phyloP scores from a whole-genome alignment of 2,797 vertebrate species.

The Tenualosa ilisha region DNA sequence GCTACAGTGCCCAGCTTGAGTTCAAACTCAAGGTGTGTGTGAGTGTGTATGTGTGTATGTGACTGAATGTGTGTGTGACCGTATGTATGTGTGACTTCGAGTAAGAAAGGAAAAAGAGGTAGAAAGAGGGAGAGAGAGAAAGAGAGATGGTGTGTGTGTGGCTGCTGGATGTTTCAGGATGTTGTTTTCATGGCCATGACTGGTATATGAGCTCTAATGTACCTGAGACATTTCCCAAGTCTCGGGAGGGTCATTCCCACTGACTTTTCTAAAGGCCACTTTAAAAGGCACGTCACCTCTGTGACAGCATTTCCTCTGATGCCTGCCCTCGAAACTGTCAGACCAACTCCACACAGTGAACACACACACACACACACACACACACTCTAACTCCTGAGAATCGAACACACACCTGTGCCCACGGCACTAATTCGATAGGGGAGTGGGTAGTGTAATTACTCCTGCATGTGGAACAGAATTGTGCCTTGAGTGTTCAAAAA shows the following conservation, averaged over 20 bases:
- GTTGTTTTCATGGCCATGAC: not conserved
- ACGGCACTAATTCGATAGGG: not conserved
- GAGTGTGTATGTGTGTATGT: not conserved
- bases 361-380: not conserved
- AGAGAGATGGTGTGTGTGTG: not conserved
- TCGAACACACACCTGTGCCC: no score
- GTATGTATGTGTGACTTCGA: not conserved
- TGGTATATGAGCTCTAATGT: not conserved
- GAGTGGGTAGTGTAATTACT: not conserved
- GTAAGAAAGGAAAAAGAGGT: not conserved
- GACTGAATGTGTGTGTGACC: constrained; percentile 61
- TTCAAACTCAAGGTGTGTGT: constrained; percentile 93
- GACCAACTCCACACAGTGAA: not conserved
- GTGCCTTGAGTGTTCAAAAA: not conserved
- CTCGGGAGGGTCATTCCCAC: not conserved
- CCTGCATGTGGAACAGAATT: not conserved
- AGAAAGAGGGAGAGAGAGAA: no score
- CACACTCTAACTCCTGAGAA: not conserved
- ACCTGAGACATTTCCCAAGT: not conserved
- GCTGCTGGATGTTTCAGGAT: not conserved
- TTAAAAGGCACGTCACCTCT: constrained; percentile 3
- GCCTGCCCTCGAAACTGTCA: not conserved
- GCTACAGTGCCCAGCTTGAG: constrained; percentile 94
- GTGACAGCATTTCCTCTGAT: not conserved
- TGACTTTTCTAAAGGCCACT: constrained; percentile 1